Percentiles rank a stretch among this genome's conserved stretches.
These are phyloP conservation scores for Bostrychus sinensis DNA, from an alignment of 2,113 vertebrate species.

Conservation along the genomic window DNA sequence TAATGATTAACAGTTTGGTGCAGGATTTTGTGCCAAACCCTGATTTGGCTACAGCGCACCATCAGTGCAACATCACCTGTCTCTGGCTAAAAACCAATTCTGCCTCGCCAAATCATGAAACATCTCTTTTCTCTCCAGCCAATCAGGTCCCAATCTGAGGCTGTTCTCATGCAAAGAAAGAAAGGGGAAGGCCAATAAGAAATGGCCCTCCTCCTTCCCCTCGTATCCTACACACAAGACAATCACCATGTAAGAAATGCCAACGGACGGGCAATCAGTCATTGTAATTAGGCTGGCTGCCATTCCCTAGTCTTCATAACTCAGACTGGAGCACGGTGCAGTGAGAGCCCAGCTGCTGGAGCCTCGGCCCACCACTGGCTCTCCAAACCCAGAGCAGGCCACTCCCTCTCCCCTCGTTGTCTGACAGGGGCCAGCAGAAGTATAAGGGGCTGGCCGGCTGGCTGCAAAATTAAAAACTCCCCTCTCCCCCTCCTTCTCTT, in stretches of 20 bases:
- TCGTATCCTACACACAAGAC: conserved; percentile 55
- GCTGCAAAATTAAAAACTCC: conserved; percentile 60
- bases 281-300: conserved; percentile 76
- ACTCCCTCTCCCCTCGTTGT: conserved; percentile 43
- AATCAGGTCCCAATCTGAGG: conserved; percentile 62
- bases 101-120: conserved; percentile 65
- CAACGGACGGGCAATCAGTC: conserved; percentile 75
- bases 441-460: conserved; percentile 60
- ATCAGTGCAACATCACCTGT: conserved; percentile 65
- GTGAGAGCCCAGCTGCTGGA: conserved; percentile 58
- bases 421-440: conserved; percentile 43
- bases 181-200: conserved; percentile 65
- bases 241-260: conserved; percentile 76
- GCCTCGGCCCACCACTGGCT: conserved; percentile 54
- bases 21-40: conserved; percentile 22
- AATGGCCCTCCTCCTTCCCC: conserved; percentile 54
- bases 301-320: conserved; percentile 68
- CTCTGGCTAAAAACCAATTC: conserved; percentile 58
- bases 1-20: conserved; percentile 15
- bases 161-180: conserved; percentile 72
- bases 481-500: conserved; percentile 20
- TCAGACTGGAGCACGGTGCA: conserved; percentile 62
- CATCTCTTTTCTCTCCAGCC: conserved; percentile 61
- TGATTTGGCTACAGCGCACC: conserved; percentile 40
- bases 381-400: conserved; percentile 54